These are phyloP conservation scores for Parauchenoglanis ngamensis DNA, from an alignment of 2,797 vertebrate genomes.

Conservation along the genomic window DNA sequence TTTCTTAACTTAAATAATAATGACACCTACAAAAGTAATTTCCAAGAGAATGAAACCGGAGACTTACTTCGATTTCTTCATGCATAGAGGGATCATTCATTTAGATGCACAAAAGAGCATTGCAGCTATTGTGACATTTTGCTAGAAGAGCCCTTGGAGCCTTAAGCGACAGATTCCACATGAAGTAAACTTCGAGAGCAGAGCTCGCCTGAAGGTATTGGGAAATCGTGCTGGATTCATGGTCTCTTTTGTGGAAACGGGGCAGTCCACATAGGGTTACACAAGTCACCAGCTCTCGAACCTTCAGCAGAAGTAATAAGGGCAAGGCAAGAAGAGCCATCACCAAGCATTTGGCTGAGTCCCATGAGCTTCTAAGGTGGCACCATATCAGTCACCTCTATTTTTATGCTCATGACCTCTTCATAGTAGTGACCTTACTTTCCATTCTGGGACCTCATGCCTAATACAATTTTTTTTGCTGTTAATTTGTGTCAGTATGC, in stretches of 20 bases:
- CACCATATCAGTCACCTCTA: slow-evolving; percentile 22
- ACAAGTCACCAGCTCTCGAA: background rate
- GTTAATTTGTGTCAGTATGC: background rate
- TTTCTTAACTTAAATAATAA: background rate
- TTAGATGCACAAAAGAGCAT: background rate
- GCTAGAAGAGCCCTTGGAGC: background rate
- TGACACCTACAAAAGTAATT: background rate
- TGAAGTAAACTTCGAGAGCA: background rate
- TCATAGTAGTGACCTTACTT: background rate
- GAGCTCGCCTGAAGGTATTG: background rate
- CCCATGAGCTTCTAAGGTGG: slow-evolving; percentile 2
- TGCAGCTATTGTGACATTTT: background rate
- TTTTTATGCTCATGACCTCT: slow-evolving; percentile 15
- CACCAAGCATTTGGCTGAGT: background rate
- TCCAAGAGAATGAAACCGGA: slow-evolving; percentile 6
- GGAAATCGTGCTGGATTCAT: no score
- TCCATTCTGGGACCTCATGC: background rate
- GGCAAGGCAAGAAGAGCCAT: background rate
- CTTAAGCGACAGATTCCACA: background rate
- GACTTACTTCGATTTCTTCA: background rate
- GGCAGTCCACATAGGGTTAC: background rate
- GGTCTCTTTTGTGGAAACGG: background rate
- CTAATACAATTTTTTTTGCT: background rate
- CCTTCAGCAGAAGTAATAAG: background rate
- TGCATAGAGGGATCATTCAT: slow-evolving; percentile 7